Evolutionary conservation across 1,140 invertebrate genomes (phyloP).

Genomic region (Ylistrum balloti): DNA sequence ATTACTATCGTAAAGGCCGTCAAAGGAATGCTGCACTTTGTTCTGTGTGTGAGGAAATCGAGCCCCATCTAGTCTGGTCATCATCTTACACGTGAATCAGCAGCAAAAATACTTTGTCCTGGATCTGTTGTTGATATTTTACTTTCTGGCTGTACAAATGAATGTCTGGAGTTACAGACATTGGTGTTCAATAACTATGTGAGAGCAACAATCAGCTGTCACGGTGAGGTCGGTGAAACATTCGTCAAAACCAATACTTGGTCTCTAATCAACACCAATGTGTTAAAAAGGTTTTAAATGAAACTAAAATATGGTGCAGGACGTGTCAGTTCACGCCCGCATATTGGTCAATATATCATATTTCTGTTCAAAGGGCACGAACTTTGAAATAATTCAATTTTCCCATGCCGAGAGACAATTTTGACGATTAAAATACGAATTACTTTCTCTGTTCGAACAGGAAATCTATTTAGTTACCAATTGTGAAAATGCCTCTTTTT

Average conservation of each 20-base stretch:
- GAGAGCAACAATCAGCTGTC: neutral
- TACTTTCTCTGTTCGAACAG: neutral
- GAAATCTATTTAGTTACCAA: neutral
- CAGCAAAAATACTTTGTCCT: no score
- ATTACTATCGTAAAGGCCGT: no score
- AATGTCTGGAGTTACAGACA: no score
- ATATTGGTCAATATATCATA: neutral
- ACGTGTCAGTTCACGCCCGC: neutral
- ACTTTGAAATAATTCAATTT: neutral
- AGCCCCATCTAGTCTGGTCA: no score
- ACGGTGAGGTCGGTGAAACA: neutral
- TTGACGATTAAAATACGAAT: neutral
- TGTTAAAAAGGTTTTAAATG: neutral
- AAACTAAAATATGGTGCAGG: neutral
- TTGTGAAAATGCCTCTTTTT: no score
- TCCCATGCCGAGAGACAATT: neutral
- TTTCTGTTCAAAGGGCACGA: neutral
- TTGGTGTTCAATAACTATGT: no score
- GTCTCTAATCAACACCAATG: neutral
- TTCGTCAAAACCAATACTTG: neutral
- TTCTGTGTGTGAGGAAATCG: no score
- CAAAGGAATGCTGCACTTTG: no score
- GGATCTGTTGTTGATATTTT: no score
- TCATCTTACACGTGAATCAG: no score
- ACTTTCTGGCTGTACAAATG: no score